Conservation (phyloP, 2,888 invertebrate genomes). For the Mimachlamys varia region DNA sequence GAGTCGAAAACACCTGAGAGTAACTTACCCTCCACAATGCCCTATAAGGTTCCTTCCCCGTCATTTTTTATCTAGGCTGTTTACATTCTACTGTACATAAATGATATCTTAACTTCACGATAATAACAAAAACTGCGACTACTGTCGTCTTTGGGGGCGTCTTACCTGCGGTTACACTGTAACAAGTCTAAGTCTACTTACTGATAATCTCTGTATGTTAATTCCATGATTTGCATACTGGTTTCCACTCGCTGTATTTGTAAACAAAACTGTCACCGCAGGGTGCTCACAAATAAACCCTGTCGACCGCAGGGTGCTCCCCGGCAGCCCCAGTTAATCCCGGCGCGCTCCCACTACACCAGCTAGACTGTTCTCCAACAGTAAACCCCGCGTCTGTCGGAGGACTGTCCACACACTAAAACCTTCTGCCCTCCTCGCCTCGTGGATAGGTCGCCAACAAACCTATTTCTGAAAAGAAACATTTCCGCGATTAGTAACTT, state of each 20-base stretch:
- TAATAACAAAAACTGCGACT: too few species aligned
- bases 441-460: background rate
- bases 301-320: background rate
- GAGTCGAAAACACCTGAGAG: too few species aligned
- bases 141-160: background rate
- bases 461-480: background rate
- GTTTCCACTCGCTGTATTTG: background rate
- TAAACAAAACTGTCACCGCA: background rate
- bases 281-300: background rate
- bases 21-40: too few species aligned
- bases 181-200: constrained; percentile 87
- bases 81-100: too few species aligned
- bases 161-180: constrained; percentile 93
- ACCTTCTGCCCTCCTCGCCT: background rate
- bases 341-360: background rate
- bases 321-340: too few species aligned
- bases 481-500: too few species aligned
- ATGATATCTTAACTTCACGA: too few species aligned
- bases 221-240: constrained; percentile 53
- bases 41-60: too few species aligned
- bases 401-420: background rate
- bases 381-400: background rate
- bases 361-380: background rate
- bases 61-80: too few species aligned
- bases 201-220: constrained; percentile 67